Base-by-base conservation (phyloP, 2,797 vertebrate species). In the Pipistrellus pipistrellus region DNA sequence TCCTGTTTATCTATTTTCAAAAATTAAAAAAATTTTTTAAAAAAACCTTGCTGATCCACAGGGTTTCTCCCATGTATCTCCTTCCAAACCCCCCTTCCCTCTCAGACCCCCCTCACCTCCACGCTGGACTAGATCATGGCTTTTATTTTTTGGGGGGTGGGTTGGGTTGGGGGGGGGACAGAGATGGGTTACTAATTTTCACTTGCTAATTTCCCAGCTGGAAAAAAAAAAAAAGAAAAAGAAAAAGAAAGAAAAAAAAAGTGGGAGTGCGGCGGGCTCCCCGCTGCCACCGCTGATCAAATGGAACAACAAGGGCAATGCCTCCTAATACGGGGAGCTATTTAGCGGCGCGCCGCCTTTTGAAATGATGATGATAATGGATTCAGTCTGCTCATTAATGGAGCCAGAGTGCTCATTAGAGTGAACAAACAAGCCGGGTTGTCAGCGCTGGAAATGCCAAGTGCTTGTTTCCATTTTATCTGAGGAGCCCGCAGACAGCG, bases 341-440 rank as follows among this genome's bases (percentile, higher is more conserved):
- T 99, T 99, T 99, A 99, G 99, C 98, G 98, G 98, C 98, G 98
- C 98, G 99, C 98, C 98, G 98, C 99, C 99, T 99, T 99, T 99
- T 99, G 99, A 99, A 99, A 99, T 99, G 99, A 99, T 99, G 99
- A 99, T 99, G 99, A 99, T 99, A 99, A 99, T 99, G 99, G 99
- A 99, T 99, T 99, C 99, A 99, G 99, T 99, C 98, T 99, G 99
- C 99, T 99, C 99, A 99, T 99, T 99, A 99, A 99, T 99, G 99
- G 98, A 99, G 99, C 99, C 99, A 99, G 99, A 99, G 99, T 99
- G 99, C 99, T 99, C 99, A 99, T 99, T 99, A 99, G 99, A 98
- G 98, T 98, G 99, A 99, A 99, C 99, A 99, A 99, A 99, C 99
- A 99, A 99, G 99, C 99, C 97, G 98, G 99, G 98, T 99, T 98